A percentile compares a stretch with the other conserved stretches of the same genome.
These are phyloP conservation scores for Orchesella cincta DNA, from an alignment of 1,140 invertebrate genomes.

Conservation along the genomic window DNA sequence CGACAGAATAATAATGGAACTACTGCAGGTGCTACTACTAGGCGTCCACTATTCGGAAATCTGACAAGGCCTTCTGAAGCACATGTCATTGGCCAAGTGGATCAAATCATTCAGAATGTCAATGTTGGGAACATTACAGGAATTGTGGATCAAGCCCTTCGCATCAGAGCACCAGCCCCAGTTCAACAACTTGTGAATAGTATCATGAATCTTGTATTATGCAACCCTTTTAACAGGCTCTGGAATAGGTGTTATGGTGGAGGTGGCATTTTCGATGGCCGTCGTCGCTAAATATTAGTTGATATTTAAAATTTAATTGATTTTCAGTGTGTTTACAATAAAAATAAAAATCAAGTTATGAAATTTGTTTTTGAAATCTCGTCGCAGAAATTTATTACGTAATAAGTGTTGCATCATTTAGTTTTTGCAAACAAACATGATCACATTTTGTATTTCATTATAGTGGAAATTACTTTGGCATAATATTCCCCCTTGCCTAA, in stretches of 20 bases:
- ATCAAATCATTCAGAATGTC: background rate
- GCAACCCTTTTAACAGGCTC: conserved; percentile 6
- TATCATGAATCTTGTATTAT: background rate
- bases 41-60: no score
- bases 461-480: no score
- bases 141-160: conserved; percentile 7
- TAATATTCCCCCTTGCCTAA: no score
- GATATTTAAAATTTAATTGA: background rate
- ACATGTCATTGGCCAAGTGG: background rate
- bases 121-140: conserved; percentile 6
- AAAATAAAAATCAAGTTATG: background rate
- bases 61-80: background rate
- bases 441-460: no score
- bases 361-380: background rate
- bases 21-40: no score
- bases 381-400: background rate
- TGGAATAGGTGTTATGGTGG: background rate
- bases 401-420: no score
- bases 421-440: no score
- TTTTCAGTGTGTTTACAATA: background rate
- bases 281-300: background rate
- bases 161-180: background rate
- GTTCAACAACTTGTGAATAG: background rate
- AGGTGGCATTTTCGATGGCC: background rate
- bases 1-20: no score